These are phyloP conservation scores for Blastobasis adustella DNA, from an alignment of 2,888 invertebrate genomes.

Conservation along the genomic window DNA sequence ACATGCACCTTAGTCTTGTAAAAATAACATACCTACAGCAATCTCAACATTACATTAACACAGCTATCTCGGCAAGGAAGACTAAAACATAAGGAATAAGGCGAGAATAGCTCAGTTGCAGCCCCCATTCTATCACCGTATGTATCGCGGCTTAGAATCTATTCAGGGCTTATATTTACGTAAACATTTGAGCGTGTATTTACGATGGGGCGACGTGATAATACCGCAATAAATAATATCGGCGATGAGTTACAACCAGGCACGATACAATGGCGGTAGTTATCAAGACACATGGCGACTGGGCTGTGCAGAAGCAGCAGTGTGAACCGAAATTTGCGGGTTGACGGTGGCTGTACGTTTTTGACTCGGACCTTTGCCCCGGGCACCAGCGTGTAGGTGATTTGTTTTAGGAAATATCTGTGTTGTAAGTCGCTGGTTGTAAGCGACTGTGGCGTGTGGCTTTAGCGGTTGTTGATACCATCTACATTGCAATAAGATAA, in stretches of 20 bases:
- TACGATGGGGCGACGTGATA: constrained; percentile 8
- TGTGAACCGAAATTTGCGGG: constrained; percentile 1
- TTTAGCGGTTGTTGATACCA: too few species aligned
- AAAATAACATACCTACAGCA: too few species aligned
- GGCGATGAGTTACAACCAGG: constrained; percentile 10
- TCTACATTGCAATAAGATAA: too few species aligned
- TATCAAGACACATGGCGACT: not conserved
- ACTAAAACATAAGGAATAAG: too few species aligned
- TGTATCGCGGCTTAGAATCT: constrained; percentile 3
- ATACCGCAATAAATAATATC: constrained; percentile 11
- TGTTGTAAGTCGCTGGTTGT: too few species aligned
- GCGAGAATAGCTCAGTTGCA: too few species aligned
- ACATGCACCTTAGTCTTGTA: too few species aligned
- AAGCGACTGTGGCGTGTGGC: too few species aligned
- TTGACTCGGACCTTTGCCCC: constrained; percentile 2
- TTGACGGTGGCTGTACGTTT: constrained; percentile 5
- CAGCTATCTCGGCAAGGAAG: too few species aligned
- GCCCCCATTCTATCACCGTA: not conserved
- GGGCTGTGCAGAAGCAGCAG: not conserved
- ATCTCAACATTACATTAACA: too few species aligned
- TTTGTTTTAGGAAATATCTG: too few species aligned
- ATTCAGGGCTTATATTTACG: constrained; percentile 8
- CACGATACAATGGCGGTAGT: constrained; percentile 10
- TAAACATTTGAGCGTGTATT: constrained; percentile 12
- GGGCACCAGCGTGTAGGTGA: not conserved